phyloP scores from a whole-genome alignment of 1,140 invertebrate genomes.

The Conus betulinus region DNA sequence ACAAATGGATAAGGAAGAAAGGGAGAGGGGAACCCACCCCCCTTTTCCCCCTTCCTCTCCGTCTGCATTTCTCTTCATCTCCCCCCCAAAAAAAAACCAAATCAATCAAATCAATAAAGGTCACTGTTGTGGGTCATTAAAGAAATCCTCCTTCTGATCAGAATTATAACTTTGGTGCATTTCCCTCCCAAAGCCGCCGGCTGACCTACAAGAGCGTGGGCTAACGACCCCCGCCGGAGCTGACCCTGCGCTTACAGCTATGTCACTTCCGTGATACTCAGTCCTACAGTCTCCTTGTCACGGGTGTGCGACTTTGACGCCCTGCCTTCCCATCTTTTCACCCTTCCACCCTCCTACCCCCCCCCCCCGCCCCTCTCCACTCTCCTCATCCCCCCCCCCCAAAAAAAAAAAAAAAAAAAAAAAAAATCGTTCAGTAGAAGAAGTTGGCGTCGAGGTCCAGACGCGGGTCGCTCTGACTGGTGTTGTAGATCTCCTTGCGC shows the following conservation, averaged over 20 bases:
- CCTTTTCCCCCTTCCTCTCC: too few relatives aligned
- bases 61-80: too few relatives aligned
- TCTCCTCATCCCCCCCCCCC: background rate
- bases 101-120: too few relatives aligned
- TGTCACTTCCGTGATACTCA: background rate
- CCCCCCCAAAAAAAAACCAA: too few relatives aligned
- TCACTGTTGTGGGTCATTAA: too few relatives aligned
- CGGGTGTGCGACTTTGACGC: background rate
- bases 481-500: constrained; percentile 61
- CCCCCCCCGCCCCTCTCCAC: background rate
- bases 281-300: background rate
- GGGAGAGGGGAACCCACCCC: background rate
- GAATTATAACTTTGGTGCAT: too few relatives aligned
- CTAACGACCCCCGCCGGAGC: too few relatives aligned
- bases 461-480: constrained; percentile 17
- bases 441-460: constrained; percentile 31
- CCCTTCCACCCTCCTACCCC: background rate
- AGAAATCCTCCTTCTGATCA: too few relatives aligned
- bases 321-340: background rate
- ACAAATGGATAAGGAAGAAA: background rate
- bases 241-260: background rate
- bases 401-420: too few relatives aligned
- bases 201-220: too few relatives aligned
- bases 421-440: constrained; percentile 27
- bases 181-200: too few relatives aligned